Evolutionary conservation across 2,113 vertebrate genomes (phyloP).

Genomic region (Tupaia chinensis): DNA sequence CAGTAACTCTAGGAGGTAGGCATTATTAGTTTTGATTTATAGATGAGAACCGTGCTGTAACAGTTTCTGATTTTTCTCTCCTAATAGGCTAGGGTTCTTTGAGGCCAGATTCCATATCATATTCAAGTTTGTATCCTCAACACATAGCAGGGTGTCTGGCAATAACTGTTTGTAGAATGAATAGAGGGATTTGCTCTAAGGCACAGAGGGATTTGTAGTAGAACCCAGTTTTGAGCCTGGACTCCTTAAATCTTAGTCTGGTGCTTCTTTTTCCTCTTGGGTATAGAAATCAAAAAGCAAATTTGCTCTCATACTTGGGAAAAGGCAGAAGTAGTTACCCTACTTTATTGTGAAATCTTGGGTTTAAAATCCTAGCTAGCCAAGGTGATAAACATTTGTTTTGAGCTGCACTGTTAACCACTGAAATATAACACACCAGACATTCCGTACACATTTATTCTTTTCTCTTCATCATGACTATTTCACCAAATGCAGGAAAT

Average conservation of each 20-base stretch:
- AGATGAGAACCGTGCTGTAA: slow-evolving; percentile 8
- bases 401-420: not conserved
- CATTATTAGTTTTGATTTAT: slow-evolving; percentile 63
- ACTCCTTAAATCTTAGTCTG: slow-evolving; percentile 45
- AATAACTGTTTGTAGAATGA: slow-evolving; percentile 48
- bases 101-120: slow-evolving; percentile 22
- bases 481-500: not conserved
- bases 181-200: not conserved
- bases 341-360: slow-evolving; percentile 26
- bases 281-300: slow-evolving; percentile 41
- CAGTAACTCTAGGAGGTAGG: not conserved
- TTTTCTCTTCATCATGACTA: not conserved
- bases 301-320: not conserved
- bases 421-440: not conserved
- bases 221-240: slow-evolving; percentile 50
- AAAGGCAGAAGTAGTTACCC: slow-evolving; percentile 25
- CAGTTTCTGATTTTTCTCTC: slow-evolving; percentile 48
- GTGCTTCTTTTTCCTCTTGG: not conserved
- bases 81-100: slow-evolving; percentile 53
- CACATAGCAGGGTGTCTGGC: not conserved
- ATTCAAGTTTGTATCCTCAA: slow-evolving; percentile 49
- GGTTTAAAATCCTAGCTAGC: not conserved
- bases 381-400: slow-evolving; percentile 6
- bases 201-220: not conserved
- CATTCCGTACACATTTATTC: not conserved